Base-by-base conservation (phyloP, 2,797 vertebrate genomes). In the Gymnodraco acuticeps region DNA sequence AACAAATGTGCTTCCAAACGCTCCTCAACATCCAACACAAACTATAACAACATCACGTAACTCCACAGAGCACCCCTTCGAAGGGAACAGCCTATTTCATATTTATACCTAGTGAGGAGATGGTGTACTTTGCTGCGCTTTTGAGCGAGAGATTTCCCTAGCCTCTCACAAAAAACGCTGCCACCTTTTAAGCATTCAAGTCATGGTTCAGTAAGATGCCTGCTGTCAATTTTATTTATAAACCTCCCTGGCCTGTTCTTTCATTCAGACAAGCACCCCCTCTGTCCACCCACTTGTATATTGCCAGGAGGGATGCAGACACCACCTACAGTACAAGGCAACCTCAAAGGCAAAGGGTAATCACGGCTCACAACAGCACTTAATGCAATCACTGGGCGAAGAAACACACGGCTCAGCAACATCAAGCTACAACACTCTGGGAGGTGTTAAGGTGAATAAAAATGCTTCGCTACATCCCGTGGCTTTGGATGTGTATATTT, bases 151-250 rank as follows among this genome's bases (percentile, higher is more conserved):
- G 84, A 93, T 92, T 92, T 92, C 90, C 90, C 90, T 17, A 41
- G 87, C 81, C 83, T 85, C 88, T 85, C 81, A 70, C 85, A 84
- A 90, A 66, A 88, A 91, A 80, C 33, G 70, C 82, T 72, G 78
- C 86, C 70, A 78, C 84, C 82, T 82, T 89, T 94, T 94, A 93
- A 93, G 91, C 90, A 94, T 94, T 95, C 93, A 78, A 91, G 92
- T 94, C 93, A 93, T 92, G 93, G 85, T 90, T 92, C 80, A 82
- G 81, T 81, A 87, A 90, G 88, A 92, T 91, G 90, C 86, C 83
- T 87, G 90, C 92, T 94, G 93, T 94, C 94, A 93, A 88, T 94
- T 94, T 94, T 95, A 94, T 94, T 95, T 94, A 94, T 94, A 93
- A 94, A 93, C 84, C 92, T 88, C 76, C 74, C 74, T 54, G 88